Conservation (phyloP, 2,888 invertebrate species). For the Boloria euphrosyne region DNA sequence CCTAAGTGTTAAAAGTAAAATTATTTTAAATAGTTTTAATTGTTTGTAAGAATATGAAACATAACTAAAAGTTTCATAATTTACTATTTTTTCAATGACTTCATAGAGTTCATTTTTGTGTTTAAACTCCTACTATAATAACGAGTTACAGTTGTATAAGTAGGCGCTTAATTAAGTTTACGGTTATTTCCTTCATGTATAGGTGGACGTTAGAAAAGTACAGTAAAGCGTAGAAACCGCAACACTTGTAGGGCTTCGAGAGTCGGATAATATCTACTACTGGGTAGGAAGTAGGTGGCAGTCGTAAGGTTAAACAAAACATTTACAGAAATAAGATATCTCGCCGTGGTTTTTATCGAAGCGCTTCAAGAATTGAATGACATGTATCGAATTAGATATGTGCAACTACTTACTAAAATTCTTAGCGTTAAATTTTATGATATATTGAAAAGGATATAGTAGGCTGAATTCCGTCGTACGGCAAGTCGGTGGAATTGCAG, state of each 20-base stretch:
- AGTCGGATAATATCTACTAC: constrained; percentile 71
- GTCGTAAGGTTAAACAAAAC: constrained; percentile 81
- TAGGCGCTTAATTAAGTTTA: constrained; percentile 41
- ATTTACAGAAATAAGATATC: constrained; percentile 82
- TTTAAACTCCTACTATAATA: constrained; percentile 15
- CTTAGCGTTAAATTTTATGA: constrained; percentile 4
- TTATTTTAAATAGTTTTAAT: not conserved
- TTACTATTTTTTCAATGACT: not conserved
- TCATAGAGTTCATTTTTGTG: constrained; percentile 25
- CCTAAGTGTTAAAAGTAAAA: constrained; percentile 3
- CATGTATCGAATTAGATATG: constrained; percentile 19
- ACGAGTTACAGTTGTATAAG: constrained; percentile 36
- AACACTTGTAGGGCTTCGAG: constrained; percentile 75
- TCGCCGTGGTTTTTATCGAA: constrained; percentile 54
- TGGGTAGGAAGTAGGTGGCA: constrained; percentile 76
- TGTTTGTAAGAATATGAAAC: constrained; percentile 1
- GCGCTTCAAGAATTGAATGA: constrained; percentile 36
- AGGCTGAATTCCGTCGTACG: constrained; percentile 96
- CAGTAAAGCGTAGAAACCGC: constrained; percentile 74
- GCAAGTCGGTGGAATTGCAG: constrained; percentile 95
- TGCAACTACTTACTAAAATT: constrained; percentile 4
- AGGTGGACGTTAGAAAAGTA: constrained; percentile 45
- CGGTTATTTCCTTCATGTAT: constrained; percentile 46
- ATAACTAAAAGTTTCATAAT: not conserved
- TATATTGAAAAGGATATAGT: constrained; percentile 95